Conservation (phyloP, 2,888 invertebrate genomes). For the Nowickia ferox region DNA sequence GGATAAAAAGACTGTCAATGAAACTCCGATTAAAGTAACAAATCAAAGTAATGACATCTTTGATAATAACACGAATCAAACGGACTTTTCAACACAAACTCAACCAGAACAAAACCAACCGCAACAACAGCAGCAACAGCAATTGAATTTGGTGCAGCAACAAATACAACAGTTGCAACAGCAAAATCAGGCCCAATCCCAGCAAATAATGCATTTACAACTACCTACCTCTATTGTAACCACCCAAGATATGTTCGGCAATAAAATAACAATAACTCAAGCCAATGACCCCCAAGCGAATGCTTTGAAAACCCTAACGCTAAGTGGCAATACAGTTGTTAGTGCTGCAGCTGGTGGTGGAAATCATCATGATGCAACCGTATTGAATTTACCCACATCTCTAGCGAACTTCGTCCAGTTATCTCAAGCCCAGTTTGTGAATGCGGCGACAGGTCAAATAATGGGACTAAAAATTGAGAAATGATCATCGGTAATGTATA, state of each 20-base stretch:
- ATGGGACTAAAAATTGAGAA: conserved; percentile 81
- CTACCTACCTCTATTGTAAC: conserved; percentile 77
- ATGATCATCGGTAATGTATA: conserved; percentile 72
- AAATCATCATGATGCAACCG: conserved; percentile 78
- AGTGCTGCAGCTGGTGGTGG: conserved; percentile 3
- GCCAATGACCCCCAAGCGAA: conserved; percentile 73
- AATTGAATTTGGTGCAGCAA: conserved; percentile 72
- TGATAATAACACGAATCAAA: conserved; percentile 49
- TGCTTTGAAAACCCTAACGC: conserved; percentile 73
- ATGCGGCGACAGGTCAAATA: conserved; percentile 77
- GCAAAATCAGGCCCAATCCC: conserved; percentile 74
- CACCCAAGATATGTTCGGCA: conserved; percentile 79
- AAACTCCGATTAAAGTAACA: conserved; percentile 33
- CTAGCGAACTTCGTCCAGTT: conserved; percentile 81
- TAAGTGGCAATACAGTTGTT: conserved; percentile 32
- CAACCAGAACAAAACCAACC: conserved; percentile 37
- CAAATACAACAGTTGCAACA: conserved; percentile 74
- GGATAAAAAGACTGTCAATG: conserved; percentile 58
- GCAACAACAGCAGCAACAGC: conserved; percentile 62
- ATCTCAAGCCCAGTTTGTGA: conserved; percentile 80
- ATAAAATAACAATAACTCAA: conserved; percentile 82
- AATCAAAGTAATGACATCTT: conserved; percentile 59
- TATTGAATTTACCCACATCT: conserved; percentile 79
- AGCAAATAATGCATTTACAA: conserved; percentile 82
- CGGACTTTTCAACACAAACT: conserved; percentile 45